Evolutionary conservation across 1,140 invertebrate genomes (phyloP), one percentile per base, ranked within the genome.

Genomic region (Homarus americanus): DNA sequence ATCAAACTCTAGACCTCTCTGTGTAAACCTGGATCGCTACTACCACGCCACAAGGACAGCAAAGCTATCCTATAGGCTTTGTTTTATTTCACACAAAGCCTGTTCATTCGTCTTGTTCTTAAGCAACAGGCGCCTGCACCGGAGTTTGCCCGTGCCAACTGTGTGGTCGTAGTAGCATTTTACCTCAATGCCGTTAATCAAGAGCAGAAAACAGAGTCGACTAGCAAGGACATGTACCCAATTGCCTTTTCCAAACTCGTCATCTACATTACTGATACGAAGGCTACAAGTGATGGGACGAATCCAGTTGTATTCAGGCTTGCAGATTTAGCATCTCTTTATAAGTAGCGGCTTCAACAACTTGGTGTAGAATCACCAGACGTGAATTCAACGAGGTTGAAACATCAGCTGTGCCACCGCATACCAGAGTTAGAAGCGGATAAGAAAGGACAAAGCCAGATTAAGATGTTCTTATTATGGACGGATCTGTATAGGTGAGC

Each of bases 401-500:
- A 32, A 28, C 15, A 80, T 12, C 38, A 49, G 2, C 38, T 80
- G 2, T 7, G 34, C 40, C 9, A 10, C 32, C 17, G 40, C 15
- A 34, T 75, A 4, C 72, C 72, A 36, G 72, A 75, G 32, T 9
- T 75, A 34, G 72, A 75, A 75, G 72, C 72, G 34, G 32, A 75
- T 34, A 3, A 49, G n/a, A 79, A 79, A 79, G 79, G 34, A 5
- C 36, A n/a, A n/a, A n/a, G n/a, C n/a, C n/a, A n/a, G n/a, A n/a
- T n/a, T n/a, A n/a, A 41, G 87, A 83, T 82, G 79, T 90, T 34
- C 34, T 90, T 7, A 24, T 90, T 5, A 36, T 79, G n/a, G n/a
- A n/a, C n/a, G n/a, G n/a, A n/a, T n/a, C n/a, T n/a, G n/a, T n/a
- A n/a, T n/a, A n/a, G n/a, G n/a, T n/a, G n/a, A n/a, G n/a, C n/a